phyloP scores from a whole-genome alignment of 2,888 invertebrate genomes.

The Palloptera scutellata region DNA sequence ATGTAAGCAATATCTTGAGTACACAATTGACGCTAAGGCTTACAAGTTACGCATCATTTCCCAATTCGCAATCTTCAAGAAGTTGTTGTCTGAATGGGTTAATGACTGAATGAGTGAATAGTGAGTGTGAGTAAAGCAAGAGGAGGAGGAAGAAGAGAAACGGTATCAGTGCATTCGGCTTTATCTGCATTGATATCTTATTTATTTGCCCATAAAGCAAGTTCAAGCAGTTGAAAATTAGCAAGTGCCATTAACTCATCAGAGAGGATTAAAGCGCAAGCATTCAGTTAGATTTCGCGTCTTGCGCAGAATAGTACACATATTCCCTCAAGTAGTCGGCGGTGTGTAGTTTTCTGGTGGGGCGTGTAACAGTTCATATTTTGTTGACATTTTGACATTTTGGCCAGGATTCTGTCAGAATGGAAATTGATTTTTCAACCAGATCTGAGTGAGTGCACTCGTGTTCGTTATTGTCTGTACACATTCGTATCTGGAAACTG shows the following conservation, averaged over 20 bases:
- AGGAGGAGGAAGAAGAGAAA: too few relatives aligned
- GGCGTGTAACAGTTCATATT: background rate
- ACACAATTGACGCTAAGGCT: too few relatives aligned
- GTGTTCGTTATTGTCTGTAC: background rate
- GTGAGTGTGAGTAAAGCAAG: too few relatives aligned
- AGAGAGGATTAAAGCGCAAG: constrained; percentile 42
- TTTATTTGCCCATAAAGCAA: too few relatives aligned
- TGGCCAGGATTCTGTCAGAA: background rate
- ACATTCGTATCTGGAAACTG: background rate
- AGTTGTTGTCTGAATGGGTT: too few relatives aligned
- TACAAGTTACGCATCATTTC: too few relatives aligned
- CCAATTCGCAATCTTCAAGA: too few relatives aligned
- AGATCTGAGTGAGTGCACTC: constrained; percentile 41
- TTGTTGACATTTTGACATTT: background rate
- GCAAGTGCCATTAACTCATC: background rate
- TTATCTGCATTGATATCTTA: too few relatives aligned
- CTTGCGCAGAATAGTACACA: constrained; percentile 50
- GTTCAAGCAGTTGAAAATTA: background rate
- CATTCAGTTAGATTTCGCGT: constrained; percentile 49
- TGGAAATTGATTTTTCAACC: constrained; percentile 8
- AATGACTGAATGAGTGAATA: too few relatives aligned
- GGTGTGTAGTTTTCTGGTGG: background rate
- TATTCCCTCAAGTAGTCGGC: constrained; percentile 13
- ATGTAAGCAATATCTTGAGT: too few relatives aligned
- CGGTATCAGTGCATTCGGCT: too few relatives aligned